phyloP scores from a whole-genome alignment of 1,140 invertebrate genomes.

The Anagrus nilaparvatae region DNA sequence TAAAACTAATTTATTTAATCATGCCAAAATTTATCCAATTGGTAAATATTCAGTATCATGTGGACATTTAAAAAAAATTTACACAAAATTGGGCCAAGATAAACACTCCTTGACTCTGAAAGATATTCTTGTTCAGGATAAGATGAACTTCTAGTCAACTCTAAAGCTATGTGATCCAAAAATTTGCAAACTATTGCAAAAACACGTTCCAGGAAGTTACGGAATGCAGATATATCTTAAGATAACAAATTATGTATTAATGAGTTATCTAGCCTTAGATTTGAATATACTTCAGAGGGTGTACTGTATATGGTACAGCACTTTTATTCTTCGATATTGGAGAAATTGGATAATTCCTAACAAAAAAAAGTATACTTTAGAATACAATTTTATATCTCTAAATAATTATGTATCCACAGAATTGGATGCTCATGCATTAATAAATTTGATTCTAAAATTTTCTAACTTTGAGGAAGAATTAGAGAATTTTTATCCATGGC shows the following conservation, averaged over 20 bases:
- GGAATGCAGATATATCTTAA: slow-evolving; percentile 7
- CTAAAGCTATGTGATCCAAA: slow-evolving; percentile 13
- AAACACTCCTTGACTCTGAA: slow-evolving; percentile 5
- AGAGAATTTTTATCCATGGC: slow-evolving; percentile 9
- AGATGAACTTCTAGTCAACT: slow-evolving; percentile 13
- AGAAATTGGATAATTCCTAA: slow-evolving; percentile 2
- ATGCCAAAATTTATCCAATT: slow-evolving; percentile 5
- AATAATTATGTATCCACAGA: slow-evolving; percentile 13
- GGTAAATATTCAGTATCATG: slow-evolving; percentile 4
- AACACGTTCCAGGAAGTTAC: slow-evolving; percentile 10
- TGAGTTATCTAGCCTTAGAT: slow-evolving; percentile 2
- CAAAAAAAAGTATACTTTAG: slow-evolving; percentile 7
- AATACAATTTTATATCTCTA: slow-evolving; percentile 8
- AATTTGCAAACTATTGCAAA: slow-evolving; percentile 4
- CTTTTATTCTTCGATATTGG: slow-evolving; percentile 9
- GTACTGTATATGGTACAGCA: slow-evolving; percentile 11
- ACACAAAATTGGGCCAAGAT: slow-evolving; percentile 1
- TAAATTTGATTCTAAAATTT: slow-evolving; percentile 10
- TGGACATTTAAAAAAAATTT: slow-evolving; percentile 5
- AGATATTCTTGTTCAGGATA: slow-evolving; percentile 6
- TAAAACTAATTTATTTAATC: slow-evolving; percentile 4
- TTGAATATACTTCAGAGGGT: slow-evolving; percentile 2
- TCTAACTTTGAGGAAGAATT: neutral
- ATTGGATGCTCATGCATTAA: slow-evolving; percentile 10
- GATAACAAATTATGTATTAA: slow-evolving; percentile 6